These are phyloP conservation scores for Hirudinaria manillensis DNA, from an alignment of 2,888 invertebrate species.

Conservation along the genomic window DNA sequence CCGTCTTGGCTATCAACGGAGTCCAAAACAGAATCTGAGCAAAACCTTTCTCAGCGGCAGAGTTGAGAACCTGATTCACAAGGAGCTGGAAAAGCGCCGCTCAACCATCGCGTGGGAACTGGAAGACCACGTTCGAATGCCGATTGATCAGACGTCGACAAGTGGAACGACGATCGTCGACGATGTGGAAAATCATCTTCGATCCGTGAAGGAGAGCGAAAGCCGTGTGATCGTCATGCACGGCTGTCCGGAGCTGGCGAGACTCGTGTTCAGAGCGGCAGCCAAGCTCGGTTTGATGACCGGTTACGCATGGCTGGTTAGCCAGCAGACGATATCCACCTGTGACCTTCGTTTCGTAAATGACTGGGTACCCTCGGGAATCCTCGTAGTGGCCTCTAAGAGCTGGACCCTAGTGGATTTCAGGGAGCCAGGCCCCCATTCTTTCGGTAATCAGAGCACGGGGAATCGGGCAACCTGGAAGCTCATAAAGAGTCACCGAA, in stretches of 20 bases:
- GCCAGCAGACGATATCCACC: too few species aligned
- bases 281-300: background rate
- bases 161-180: background rate
- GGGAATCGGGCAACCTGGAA: too few species aligned
- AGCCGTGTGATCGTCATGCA: constrained; percentile 46
- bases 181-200: constrained; percentile 36
- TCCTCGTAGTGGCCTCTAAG: too few species aligned
- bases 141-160: constrained; percentile 4
- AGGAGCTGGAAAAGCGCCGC: too few species aligned
- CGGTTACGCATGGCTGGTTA: too few species aligned
- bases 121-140: constrained; percentile 43
- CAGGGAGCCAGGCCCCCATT: background rate
- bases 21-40: too few species aligned
- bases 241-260: constrained; percentile 42
- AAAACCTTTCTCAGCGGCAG: too few species aligned
- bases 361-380: too few species aligned
- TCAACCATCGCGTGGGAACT: constrained; percentile 43
- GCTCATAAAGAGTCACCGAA: too few species aligned
- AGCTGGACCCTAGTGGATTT: background rate
- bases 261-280: constrained; percentile 38
- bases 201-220: constrained; percentile 36
- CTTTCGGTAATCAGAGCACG: background rate
- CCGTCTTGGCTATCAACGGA: too few species aligned
- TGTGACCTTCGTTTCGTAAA: too few species aligned
- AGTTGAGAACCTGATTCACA: too few species aligned